phyloP scores from a whole-genome alignment of 2,113 vertebrate species.

The Pseudorasbora parva region DNA sequence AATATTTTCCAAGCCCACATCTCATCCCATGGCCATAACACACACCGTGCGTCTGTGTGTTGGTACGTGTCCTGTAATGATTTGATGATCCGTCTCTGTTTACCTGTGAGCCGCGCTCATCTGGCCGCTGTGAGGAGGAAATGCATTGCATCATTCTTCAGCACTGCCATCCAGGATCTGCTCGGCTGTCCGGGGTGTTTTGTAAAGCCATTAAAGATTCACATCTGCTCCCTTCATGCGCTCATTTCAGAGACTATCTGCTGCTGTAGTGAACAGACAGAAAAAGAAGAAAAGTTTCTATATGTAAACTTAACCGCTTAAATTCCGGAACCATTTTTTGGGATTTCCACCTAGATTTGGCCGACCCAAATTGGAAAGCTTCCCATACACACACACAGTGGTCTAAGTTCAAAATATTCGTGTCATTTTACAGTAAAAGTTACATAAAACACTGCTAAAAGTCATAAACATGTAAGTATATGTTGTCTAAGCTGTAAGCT shows the following conservation, averaged over 20 bases:
- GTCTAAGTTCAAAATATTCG: too few relatives aligned
- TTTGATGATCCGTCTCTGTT: constrained; percentile 49
- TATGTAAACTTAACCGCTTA: too few relatives aligned
- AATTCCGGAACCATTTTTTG: too few relatives aligned
- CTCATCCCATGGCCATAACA: not conserved
- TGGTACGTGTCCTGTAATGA: not conserved
- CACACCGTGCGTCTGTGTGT: not conserved
- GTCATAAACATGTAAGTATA: too few relatives aligned
- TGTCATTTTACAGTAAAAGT: too few relatives aligned
- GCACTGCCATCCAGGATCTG: constrained; percentile 4
- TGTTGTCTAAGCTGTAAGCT: too few relatives aligned
- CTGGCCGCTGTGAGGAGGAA: constrained; percentile 18
- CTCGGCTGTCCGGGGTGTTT: constrained; percentile 30
- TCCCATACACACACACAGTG: too few relatives aligned
- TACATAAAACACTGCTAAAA: too few relatives aligned
- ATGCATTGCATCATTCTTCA: constrained; percentile 19
- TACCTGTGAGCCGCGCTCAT: not conserved
- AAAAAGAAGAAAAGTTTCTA: not conserved
- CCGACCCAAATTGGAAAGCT: too few relatives aligned
- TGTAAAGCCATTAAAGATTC: constrained; percentile 41
- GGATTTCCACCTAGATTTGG: too few relatives aligned
- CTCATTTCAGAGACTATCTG: constrained; percentile 4
- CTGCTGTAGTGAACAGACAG: not conserved
- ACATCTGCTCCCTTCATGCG: constrained; percentile 19
- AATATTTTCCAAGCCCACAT: not conserved